These are phyloP conservation scores for Diachasmimorpha longicaudata DNA, from an alignment of 1,140 invertebrate genomes.

Conservation along the genomic window DNA sequence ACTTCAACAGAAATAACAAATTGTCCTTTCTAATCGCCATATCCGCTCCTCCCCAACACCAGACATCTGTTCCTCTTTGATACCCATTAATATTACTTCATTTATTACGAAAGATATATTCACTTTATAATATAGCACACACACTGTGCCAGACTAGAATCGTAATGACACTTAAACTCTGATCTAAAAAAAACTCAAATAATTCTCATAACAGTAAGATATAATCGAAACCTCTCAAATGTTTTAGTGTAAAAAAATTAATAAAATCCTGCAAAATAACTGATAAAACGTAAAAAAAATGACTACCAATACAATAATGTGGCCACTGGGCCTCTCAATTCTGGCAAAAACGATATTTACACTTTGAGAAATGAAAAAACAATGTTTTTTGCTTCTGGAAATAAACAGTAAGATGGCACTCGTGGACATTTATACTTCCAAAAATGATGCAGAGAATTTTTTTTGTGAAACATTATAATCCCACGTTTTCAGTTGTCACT, in stretches of 20 bases:
- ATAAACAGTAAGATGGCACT: background rate
- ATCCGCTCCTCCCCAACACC: background rate
- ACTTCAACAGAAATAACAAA: too few species aligned
- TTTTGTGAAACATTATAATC: background rate
- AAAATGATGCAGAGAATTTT: background rate
- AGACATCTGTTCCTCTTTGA: background rate
- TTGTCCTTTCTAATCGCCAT: too few species aligned
- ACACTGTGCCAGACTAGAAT: background rate
- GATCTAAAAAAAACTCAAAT: background rate
- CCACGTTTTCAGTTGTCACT: slow-evolving; percentile 52
- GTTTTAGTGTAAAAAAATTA: background rate
- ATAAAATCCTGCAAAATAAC: background rate
- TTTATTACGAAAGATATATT: slow-evolving; percentile 11
- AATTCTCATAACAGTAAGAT: background rate
- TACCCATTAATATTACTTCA: background rate
- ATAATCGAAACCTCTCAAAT: background rate
- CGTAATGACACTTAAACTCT: background rate
- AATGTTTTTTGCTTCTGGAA: background rate
- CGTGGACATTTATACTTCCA: slow-evolving; percentile 25
- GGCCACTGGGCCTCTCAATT: background rate
- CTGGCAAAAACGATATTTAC: background rate
- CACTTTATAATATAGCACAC: slow-evolving; percentile 5
- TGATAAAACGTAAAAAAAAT: slow-evolving; percentile 3
- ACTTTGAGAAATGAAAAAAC: background rate
- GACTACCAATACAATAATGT: background rate